Evolutionary conservation across 2,888 invertebrate genomes (phyloP), one percentile per base, ranked within the genome.

Genomic region (Drosophila maculinotata): DNA sequence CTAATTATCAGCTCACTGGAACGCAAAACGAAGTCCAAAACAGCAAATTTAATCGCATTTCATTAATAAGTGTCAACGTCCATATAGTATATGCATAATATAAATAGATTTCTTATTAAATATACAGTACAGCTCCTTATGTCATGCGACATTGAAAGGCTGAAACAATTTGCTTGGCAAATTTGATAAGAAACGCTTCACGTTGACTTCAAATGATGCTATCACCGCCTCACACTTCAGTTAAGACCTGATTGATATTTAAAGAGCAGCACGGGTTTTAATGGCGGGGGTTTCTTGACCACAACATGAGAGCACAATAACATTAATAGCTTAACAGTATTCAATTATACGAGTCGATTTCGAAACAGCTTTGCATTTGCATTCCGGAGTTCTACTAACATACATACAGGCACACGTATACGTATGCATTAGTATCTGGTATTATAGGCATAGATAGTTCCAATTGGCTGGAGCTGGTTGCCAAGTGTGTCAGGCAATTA

Each of bases 401-500:
- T 25, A 68, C 33, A 54, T 31, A 36, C 15, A 35, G 31, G 36
- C 14, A 52, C 28, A 17, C 25, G n/a, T n/a, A 26, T 25, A 10
- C n/a, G 9, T 47, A 6, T 44, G 62, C 30, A n/a, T 17, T 9
- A 17, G 31, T 57, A 14, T 47, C 7, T 31, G 12, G 12, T 41
- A 31, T n/a, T 51, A 30, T 53, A 26, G 57, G 68, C 66, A 51
- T 44, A 74, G 75, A 72, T 72, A 75, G 64, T 64, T 75, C 54
- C 69, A 69, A 76, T 72, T 69, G 79, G 54, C 60, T 69, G 56
- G 30, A 76, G 76, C 68, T 59, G 71, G 68, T 76, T 63, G 73
- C 75, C 78, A 77, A 77, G 74, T 80, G 68, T 77, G 81, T 71
- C 59, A 74, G 57, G 76, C 69, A 85, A 85, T 80, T 80, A 79